Evolutionary conservation across 92 coral and sea anemone genomes (phyloP).

Genomic region (Paramuricea clavata): DNA sequence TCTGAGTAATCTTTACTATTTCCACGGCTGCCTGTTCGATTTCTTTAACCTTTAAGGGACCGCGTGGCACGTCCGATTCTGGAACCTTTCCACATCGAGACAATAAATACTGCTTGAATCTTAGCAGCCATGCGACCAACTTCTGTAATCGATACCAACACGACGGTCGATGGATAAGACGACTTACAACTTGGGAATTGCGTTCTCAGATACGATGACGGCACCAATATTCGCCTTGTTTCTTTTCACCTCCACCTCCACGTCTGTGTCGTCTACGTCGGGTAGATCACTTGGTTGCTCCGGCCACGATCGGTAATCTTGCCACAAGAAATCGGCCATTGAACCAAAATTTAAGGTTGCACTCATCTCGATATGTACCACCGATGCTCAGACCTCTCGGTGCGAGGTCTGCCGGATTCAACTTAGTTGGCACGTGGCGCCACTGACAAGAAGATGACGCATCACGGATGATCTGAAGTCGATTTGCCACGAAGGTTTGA

Average conservation of each 20-base stretch:
- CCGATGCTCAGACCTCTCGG: constrained; percentile 9
- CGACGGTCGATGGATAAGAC: constrained; percentile 14
- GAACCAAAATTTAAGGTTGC: constrained; percentile 8
- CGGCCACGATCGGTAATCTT: constrained; percentile 18
- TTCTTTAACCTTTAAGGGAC: neutral
- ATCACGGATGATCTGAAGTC: constrained; percentile 58
- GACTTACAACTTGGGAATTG: constrained; percentile 7
- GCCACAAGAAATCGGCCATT: constrained; percentile 32
- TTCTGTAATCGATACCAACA: constrained; percentile 19
- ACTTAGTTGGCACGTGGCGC: constrained; percentile 47
- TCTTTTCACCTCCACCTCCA: constrained; percentile 18
- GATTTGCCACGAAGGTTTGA: too few relatives aligned
- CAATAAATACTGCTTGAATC: constrained; percentile 12
- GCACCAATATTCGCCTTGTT: constrained; percentile 9
- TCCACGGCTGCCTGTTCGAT: neutral
- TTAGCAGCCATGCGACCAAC: constrained; percentile 11
- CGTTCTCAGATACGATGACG: neutral
- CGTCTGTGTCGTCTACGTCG: constrained; percentile 10
- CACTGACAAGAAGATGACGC: constrained; percentile 44
- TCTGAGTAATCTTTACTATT: neutral
- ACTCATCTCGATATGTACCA: neutral
- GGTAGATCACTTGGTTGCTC: constrained; percentile 32
- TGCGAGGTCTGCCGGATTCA: too few relatives aligned
- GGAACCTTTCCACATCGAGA: neutral
- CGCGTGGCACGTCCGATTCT: neutral